Conservation (phyloP, 2,888 invertebrate species). For the Drosophila longiperda region DNA sequence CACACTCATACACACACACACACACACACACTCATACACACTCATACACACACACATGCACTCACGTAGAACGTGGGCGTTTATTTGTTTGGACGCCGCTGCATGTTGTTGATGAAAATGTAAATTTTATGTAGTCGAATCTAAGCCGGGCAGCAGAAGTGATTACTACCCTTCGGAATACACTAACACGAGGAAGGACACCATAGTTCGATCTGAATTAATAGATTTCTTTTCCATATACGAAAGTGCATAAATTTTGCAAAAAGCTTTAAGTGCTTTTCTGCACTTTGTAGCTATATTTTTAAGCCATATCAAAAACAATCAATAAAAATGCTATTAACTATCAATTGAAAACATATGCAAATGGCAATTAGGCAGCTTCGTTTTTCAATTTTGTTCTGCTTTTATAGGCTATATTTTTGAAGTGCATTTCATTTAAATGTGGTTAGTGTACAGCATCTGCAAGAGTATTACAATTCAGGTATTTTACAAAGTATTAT, state of each 20-base stretch:
- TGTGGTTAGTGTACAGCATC: background rate
- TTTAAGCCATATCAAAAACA: background rate
- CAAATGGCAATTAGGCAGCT: background rate
- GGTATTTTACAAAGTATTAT: slow-evolving; percentile 10
- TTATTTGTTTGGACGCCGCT: slow-evolving; percentile 56
- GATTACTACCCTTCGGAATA: slow-evolving; percentile 44
- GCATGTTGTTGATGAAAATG: slow-evolving; percentile 74
- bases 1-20: slow-evolving; percentile 1
- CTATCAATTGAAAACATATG: background rate
- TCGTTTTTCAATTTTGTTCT: background rate
- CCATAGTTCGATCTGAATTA: slow-evolving; percentile 21
- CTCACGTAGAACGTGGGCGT: slow-evolving; percentile 24
- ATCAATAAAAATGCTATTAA: background rate
- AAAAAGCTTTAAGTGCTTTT: background rate
- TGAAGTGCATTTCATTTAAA: background rate
- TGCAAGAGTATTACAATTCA: slow-evolving; percentile 42
- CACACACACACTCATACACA: background rate
- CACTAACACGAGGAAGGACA: slow-evolving; percentile 22
- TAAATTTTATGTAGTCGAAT: slow-evolving; percentile 71
- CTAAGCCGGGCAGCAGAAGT: slow-evolving; percentile 33
- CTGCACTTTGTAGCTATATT: background rate
- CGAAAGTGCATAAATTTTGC: slow-evolving; percentile 17
- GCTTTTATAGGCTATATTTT: background rate
- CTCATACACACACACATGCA: background rate
- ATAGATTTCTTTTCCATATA: slow-evolving; percentile 9